Conservation (phyloP, 2,888 invertebrate species). For the Coenonympha arcania region DNA sequence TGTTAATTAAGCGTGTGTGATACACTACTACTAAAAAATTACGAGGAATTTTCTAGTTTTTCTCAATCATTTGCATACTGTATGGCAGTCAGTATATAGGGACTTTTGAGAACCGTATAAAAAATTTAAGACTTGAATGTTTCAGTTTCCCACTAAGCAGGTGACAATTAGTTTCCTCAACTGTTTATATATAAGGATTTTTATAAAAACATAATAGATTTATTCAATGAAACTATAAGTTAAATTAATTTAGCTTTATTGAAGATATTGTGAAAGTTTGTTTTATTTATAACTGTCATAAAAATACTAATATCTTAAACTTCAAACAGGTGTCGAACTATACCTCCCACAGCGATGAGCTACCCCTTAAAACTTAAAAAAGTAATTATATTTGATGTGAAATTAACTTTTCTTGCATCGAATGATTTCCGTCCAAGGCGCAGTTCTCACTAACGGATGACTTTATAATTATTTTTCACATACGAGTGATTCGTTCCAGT, state of each 20-base stretch:
- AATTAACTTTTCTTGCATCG: constrained; percentile 30
- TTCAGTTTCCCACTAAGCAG: too few relatives aligned
- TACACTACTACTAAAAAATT: too few relatives aligned
- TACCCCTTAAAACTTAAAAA: constrained; percentile 17
- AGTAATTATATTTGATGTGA: constrained; percentile 6
- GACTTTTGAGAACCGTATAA: too few relatives aligned
- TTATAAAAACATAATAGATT: too few relatives aligned
- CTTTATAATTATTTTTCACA: constrained; percentile 67
- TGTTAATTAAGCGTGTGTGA: background rate
- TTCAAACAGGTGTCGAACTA: constrained; percentile 20
- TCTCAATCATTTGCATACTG: background rate
- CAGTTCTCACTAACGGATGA: constrained; percentile 58
- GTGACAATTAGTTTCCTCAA: too few relatives aligned
- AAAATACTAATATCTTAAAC: background rate
- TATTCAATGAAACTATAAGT: background rate
- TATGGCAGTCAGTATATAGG: background rate
- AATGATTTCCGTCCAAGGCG: constrained; percentile 48
- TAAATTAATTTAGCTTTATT: background rate
- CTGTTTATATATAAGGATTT: too few relatives aligned
- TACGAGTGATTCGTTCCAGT: constrained; percentile 61
- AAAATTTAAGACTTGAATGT: too few relatives aligned
- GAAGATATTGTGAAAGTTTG: too few relatives aligned
- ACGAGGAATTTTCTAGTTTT: background rate
- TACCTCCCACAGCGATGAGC: constrained; percentile 22
- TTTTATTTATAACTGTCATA: background rate